Evolutionary conservation across 2,113 vertebrate species (phyloP), one percentile per base, ranked within the genome.

Genomic region (Larimichthys polyactis): DNA sequence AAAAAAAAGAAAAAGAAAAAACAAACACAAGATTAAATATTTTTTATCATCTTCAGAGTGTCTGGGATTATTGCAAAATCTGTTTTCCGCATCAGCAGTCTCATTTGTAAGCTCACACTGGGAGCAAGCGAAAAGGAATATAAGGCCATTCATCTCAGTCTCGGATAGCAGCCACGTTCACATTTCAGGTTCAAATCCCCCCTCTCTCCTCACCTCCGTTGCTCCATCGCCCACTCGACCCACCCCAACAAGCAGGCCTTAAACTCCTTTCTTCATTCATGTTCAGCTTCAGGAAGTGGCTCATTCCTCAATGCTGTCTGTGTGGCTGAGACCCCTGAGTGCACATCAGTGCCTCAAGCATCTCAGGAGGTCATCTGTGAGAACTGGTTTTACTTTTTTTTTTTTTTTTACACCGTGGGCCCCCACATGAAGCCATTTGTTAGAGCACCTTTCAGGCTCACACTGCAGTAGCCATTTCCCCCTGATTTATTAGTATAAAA

Each of bases 1-100:
- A 79, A 79, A 69, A 69, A 24, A 24, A 24, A 24, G 24, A 24
- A 24, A 78, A 72, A 77, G 79, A 71, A 44, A 17, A 0, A 68
- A 65, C 16, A 71, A 64, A 77, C 48, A 89, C 49, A n/a, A 89
- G 81, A 95, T 91, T 94, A 94, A 94, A 96, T 94, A 94, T 95
- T 95, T 95, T 95, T 91, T 94, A 94, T 90, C 90, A 91, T 88
- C 89, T 89, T 83, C 72, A 24, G 12, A 64, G 63, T 72, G 78
- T 81, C 6, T 80, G 81, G 40, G 63, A 87, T 75, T 71, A 40
- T 79, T 82, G 15, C 19, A 69, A 44, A 24, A 49, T 43, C 2
- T 69, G 11, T 49, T 72, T 5, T 68, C 27, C 4, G 40, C 63
- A 69, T 43, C 29, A 68, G 40, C n/a, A 48, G 9, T 20, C 5